Base-by-base conservation (phyloP, 2,888 invertebrate genomes). In the Hyposoter didymator region DNA sequence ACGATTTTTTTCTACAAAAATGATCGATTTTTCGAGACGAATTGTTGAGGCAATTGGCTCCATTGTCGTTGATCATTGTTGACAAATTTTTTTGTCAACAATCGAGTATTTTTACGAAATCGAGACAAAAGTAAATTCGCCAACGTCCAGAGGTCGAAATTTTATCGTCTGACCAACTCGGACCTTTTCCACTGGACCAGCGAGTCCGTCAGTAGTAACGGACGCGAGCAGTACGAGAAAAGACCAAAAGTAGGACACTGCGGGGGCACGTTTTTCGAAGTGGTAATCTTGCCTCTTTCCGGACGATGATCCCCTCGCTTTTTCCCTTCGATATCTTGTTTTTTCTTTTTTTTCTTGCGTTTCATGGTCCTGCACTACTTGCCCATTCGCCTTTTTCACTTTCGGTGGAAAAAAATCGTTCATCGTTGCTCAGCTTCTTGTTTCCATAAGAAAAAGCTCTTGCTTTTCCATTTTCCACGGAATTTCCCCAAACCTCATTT, bases 241-340 rank as follows among this genome's bases (percentile, higher is more conserved):
- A n/a, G 43, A 47, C 70, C 19, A 39, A 75, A 85, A 85, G 79
- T 85, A 70, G 82, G 79, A 79, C 85, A 85, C 85, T 85, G 82
- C 85, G 49, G 82, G 85, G 78, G 47, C 85, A 85, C 78, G 82
- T 85, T 82, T 85, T 64, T 62, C 78, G 55, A 75, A 75, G 85
- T 75, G 69, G 82, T 78, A 82, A 85, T 82, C 84, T 73, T 67
- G 49, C 78, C 67, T 32, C 62, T 74, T 69, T 47, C 72, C 75
- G 66, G 47, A 49, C 69, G 19, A 74, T 52, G 70, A 79, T 79
- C 67, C 69, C 62, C 52, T 75, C 78, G 17, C 32, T 45, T 59
- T n/a, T 43, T 19, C 35, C 43, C 28, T 35, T 0, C n/a, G 1
- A 12, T 6, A 47, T 49, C 7, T 32, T 39, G 12, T 52, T 28